Percentiles rank a stretch among this genome's conserved stretches.
Evolutionary conservation across 2,113 vertebrate genomes (phyloP).

Genomic region (Saguinus midas): DNA sequence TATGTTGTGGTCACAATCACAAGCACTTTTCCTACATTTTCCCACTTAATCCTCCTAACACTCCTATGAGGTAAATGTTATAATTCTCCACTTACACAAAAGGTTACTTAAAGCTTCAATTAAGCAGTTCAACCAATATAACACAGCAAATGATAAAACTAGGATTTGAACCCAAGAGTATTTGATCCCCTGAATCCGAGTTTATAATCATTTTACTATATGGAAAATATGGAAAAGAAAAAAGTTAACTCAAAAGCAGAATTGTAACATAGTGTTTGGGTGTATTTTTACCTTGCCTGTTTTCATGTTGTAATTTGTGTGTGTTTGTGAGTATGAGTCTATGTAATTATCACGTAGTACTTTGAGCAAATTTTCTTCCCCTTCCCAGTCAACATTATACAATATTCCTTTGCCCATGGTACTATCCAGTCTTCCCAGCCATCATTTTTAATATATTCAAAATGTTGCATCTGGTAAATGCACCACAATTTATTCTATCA

Average conservation of each 20-base stretch:
- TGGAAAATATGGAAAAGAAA: constrained; percentile 12
- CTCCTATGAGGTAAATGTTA: not conserved
- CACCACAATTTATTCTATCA: constrained; percentile 45
- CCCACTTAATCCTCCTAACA: not conserved
- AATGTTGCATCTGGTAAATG: constrained; percentile 58
- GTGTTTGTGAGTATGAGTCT: constrained; percentile 45
- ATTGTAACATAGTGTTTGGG: not conserved
- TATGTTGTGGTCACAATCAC: not conserved
- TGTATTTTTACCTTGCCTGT: constrained; percentile 50
- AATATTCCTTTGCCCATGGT: constrained; percentile 1
- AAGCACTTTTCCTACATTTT: not conserved
- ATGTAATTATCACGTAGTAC: constrained; percentile 59
- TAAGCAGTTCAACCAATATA: not conserved
- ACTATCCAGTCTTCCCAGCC: not conserved
- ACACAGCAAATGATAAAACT: not conserved
- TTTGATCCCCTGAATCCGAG: not conserved
- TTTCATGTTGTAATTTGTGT: constrained; percentile 65
- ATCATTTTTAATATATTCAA: constrained; percentile 58
- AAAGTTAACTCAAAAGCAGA: constrained; percentile 29
- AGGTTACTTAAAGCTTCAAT: constrained; percentile 6
- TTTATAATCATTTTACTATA: not conserved
- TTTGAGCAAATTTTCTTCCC: constrained; percentile 54
- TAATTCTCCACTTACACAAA: constrained; percentile 14
- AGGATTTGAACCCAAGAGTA: constrained; percentile 11
- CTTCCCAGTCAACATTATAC: constrained; percentile 54